Conservation (phyloP, 2,888 invertebrate species). For the Sericinus montela region DNA sequence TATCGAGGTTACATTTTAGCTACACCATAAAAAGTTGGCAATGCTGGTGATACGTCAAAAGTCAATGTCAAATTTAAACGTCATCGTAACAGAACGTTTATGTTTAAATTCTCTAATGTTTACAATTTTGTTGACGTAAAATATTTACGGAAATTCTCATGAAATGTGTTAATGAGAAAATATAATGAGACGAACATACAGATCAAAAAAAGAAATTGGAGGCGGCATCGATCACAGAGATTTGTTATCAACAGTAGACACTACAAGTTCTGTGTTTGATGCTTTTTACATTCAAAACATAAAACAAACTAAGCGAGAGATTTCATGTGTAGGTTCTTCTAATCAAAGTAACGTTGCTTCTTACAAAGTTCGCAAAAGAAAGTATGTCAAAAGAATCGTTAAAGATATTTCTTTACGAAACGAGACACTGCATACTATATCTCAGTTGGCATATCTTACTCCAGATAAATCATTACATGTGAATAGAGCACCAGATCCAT, state of each 20-base stretch:
- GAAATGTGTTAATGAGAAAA: background rate
- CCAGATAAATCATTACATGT: conserved; percentile 68
- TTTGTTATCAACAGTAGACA: conserved; percentile 49
- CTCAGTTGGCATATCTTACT: conserved; percentile 50
- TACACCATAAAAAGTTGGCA: no score
- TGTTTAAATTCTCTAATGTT: no score
- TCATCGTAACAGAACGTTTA: no score
- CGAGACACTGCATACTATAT: conserved; percentile 29
- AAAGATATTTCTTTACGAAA: conserved; percentile 41
- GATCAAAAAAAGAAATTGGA: conserved; percentile 54
- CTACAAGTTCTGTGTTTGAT: conserved; percentile 58
- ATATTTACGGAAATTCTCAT: no score
- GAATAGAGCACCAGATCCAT: conserved; percentile 58
- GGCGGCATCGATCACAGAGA: conserved; percentile 51
- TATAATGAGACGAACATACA: conserved; percentile 60
- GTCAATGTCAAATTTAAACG: no score
- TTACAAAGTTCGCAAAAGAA: conserved; percentile 60
- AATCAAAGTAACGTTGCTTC: conserved; percentile 39
- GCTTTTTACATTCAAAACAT: conserved; percentile 70
- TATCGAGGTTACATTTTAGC: no score
- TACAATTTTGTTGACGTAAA: no score
- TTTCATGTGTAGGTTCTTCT: conserved; percentile 47
- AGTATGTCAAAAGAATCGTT: conserved; percentile 58
- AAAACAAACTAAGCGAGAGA: conserved; percentile 64
- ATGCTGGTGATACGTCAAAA: no score